phyloP scores from a whole-genome alignment of 2,113 vertebrate genomes.

The Machaerirhynchus nigripectus region DNA sequence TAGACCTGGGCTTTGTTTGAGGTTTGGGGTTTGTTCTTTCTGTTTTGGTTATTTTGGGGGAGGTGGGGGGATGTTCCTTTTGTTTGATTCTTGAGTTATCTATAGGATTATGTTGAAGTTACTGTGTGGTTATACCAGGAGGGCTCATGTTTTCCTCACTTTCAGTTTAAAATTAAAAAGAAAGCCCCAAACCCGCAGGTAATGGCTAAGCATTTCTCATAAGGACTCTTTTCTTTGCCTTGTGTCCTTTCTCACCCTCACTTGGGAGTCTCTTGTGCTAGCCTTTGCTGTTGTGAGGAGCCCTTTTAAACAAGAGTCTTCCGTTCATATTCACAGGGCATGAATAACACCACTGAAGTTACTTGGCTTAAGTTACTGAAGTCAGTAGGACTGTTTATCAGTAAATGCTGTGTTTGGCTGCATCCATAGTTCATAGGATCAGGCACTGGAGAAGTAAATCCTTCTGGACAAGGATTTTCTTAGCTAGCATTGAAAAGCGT shows the following conservation, averaged over 20 bases:
- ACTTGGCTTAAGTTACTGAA: slow-evolving; percentile 50
- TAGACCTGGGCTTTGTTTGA: background rate
- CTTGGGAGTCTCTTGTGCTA: slow-evolving; percentile 9
- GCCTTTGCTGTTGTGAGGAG: slow-evolving; percentile 20
- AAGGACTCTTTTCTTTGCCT: slow-evolving; percentile 1
- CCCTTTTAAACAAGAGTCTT: slow-evolving; percentile 47
- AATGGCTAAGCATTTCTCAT: background rate
- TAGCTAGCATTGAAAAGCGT: background rate
- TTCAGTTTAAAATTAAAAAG: background rate
- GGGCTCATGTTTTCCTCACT: background rate
- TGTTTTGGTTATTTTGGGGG: background rate
- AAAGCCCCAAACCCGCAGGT: background rate
- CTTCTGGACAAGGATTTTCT: slow-evolving; percentile 32
- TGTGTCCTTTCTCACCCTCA: background rate
- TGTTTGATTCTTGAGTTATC: background rate
- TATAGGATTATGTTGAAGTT: background rate
- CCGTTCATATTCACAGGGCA: slow-evolving; percentile 44
- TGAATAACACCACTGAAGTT: slow-evolving; percentile 59
- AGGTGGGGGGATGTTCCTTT: background rate
- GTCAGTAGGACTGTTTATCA: slow-evolving; percentile 40
- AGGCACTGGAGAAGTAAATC: background rate
- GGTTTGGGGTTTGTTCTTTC: background rate
- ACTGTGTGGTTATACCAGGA: background rate
- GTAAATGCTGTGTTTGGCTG: slow-evolving; percentile 48
- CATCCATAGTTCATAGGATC: background rate